Base-by-base conservation (phyloP, 2,797 vertebrate genomes). In the Coilia nasus region DNA sequence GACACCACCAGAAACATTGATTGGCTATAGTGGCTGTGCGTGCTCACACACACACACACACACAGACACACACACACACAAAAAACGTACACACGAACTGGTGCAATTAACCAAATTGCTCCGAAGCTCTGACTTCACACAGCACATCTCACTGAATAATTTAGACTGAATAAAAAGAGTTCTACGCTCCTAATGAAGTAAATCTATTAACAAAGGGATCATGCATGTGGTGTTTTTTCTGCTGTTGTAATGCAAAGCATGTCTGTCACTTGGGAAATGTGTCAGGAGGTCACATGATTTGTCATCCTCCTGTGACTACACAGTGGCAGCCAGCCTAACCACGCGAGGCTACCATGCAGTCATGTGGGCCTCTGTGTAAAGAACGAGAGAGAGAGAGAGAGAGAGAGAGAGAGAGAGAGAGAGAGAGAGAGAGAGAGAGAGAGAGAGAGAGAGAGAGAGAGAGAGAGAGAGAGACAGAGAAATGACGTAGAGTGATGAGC, bases 1-100 rank as follows among this genome's bases (percentile, higher is more conserved):
- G 81, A 81, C 15, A 56, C 17, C 56, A 59, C n/a, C 59, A 62
- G 59, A n/a, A 9, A 62, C 60, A 62, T 62, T 62, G 60, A 62
- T 62, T 62, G 60, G 60, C n/a, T 62, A 21, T 23, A n/a, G 60
- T 62, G 60, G 60, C 60, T 62, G 60, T 25, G 28, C 62, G 25
- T 11, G 25, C 60, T 12, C 60, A 28, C 60, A 64, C 60, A 64
- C 60, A 25, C 60, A 64, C 60, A 64, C 62, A 64, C 62, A 64
- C 62, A 64, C 62, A 64, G 23, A 64, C 62, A 64, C 62, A 64
- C 62, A 64, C n/a, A 23, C 59, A 23, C 59, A 25, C 57, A 57
- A 57, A 14, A 57, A 14, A n/a, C 50, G 12, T 10, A 54, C 50
- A 12, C 50, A 54, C 59, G n/a, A 1, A n/a, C 21, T 64, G 62